Evolutionary conservation across 2,113 vertebrate species (phyloP).

Genomic region (Hippopotamus amphibius): DNA sequence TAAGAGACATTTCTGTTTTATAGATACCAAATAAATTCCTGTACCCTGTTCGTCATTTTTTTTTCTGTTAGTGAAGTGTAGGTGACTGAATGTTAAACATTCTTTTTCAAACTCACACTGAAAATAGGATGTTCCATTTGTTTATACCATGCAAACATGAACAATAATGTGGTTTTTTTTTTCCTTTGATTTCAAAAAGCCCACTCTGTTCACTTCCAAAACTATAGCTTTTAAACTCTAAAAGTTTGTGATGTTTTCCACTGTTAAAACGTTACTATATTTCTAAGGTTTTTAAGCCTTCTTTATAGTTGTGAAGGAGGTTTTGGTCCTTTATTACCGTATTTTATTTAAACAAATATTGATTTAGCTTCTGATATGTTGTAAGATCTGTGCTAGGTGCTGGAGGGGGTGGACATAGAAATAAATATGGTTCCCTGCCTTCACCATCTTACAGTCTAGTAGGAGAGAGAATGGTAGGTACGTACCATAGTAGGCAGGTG

Average conservation of each 20-base stretch:
- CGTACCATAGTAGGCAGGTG: background rate
- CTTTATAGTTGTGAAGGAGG: background rate
- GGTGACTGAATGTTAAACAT: slow-evolving; percentile 73
- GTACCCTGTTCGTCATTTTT: slow-evolving; percentile 46
- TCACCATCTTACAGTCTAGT: background rate
- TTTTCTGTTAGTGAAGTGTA: slow-evolving; percentile 63
- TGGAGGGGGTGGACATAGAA: background rate
- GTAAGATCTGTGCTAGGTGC: background rate
- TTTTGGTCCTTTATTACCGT: background rate
- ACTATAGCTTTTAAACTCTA: slow-evolving; percentile 4
- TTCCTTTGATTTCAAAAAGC: background rate
- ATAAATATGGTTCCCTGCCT: background rate
- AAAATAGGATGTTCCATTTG: slow-evolving; percentile 68
- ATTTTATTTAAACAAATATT: slow-evolving; percentile 51
- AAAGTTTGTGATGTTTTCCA: slow-evolving; percentile 22
- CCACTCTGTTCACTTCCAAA: slow-evolving; percentile 47
- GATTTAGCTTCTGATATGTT: background rate
- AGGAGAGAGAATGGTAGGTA: background rate
- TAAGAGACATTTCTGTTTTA: slow-evolving; percentile 66
- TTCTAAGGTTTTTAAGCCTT: slow-evolving; percentile 28
- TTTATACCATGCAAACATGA: slow-evolving; percentile 64
- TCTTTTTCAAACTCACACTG: slow-evolving; percentile 59
- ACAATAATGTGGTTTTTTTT: slow-evolving; percentile 57
- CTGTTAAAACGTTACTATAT: slow-evolving; percentile 8
- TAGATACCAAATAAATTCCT: slow-evolving; percentile 71